phyloP scores from a whole-genome alignment of 2,888 invertebrate species.

The Spisula subtruncata region DNA sequence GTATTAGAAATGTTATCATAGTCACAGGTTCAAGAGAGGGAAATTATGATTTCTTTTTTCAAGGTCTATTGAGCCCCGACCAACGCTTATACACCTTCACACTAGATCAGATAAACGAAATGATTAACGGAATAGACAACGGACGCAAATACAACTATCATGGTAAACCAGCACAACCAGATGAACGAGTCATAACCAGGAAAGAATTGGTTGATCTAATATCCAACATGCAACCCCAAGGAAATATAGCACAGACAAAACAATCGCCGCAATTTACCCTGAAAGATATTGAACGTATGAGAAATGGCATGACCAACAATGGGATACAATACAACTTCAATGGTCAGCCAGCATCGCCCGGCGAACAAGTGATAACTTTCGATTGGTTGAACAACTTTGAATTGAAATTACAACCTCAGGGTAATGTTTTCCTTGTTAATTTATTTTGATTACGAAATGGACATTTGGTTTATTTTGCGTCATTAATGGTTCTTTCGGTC shows the following conservation, averaged over 20 bases:
- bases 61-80: neutral
- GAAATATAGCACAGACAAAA: too few species aligned
- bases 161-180: neutral
- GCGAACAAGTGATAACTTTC: neutral
- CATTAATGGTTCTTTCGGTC: too few species aligned
- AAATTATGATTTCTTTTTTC: neutral
- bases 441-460: too few species aligned
- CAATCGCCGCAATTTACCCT: neutral
- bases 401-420: too few species aligned
- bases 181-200: neutral
- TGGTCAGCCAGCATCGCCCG: neutral
- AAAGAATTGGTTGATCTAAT: neutral
- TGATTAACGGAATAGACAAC: slow-evolving; percentile 22
- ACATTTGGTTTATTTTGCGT: too few species aligned
- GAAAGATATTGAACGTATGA: neutral
- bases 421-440: too few species aligned
- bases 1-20: too few species aligned
- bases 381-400: too few species aligned
- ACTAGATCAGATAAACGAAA: slow-evolving; percentile 25
- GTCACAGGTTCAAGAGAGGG: too few species aligned
- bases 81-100: neutral
- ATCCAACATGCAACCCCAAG: neutral
- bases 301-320: neutral
- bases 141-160: neutral
- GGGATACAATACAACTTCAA: neutral